Conservation (phyloP, 2,113 vertebrate species). For the Sylvilagus bachmani region DNA sequence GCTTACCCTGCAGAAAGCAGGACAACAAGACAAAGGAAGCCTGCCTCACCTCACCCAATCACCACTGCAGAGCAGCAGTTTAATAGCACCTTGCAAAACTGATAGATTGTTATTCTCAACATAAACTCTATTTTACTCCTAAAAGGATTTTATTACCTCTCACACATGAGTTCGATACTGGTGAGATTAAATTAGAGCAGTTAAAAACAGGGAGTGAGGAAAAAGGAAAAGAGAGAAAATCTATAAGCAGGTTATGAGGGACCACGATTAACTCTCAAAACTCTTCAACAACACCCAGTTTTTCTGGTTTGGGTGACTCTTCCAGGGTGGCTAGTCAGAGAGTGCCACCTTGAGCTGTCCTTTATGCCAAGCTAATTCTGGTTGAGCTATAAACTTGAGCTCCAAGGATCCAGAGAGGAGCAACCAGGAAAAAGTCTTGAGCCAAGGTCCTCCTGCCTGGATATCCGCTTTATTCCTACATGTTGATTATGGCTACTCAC, state of each 20-base stretch:
- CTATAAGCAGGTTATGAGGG: background rate
- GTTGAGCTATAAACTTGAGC: background rate
- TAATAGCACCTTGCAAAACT: constrained; percentile 79
- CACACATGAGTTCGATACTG: constrained; percentile 79
- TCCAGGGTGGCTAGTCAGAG: background rate
- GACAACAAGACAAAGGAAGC: constrained; percentile 10
- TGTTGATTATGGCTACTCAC: background rate
- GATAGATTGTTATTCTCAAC: constrained; percentile 85
- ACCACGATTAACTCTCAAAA: constrained; percentile 65
- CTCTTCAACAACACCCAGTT: constrained; percentile 71
- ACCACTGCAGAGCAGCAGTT: constrained; percentile 63
- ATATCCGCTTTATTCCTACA: background rate
- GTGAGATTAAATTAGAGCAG: constrained; percentile 84
- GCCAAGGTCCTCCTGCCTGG: background rate
- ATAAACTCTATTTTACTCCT: constrained; percentile 84
- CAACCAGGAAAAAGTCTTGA: background rate
- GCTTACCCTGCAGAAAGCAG: constrained; percentile 44
- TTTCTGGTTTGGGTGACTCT: constrained; percentile 61
- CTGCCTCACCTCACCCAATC: constrained; percentile 58
- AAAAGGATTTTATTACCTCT: constrained; percentile 85
- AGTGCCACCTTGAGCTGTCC: background rate
- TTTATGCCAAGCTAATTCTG: background rate
- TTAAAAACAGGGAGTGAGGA: constrained; percentile 58
- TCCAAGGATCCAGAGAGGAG: background rate
- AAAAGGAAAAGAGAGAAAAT: background rate